Evolutionary conservation across 2,113 vertebrate genomes (phyloP), one percentile per base, ranked within the genome.

Genomic region (Coregonus clupeaformis): DNA sequence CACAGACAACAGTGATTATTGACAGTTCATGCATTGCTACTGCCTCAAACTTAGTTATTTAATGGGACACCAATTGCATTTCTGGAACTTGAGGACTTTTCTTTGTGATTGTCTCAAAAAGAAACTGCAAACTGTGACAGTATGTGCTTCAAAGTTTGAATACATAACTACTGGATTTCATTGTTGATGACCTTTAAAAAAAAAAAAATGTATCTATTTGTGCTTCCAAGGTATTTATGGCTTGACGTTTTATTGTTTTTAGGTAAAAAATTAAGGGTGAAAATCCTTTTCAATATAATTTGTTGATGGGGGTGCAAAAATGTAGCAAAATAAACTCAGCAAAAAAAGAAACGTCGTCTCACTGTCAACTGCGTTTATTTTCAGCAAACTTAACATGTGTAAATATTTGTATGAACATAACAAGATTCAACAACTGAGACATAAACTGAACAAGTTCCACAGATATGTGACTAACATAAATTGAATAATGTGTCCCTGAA

Each of bases 291-390:
- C 84, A 89, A 88, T 76, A 89, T 92, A 84, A 93, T 94, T 94
- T 95, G 87, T 91, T 92, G 86, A 91, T 18, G 49, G 81, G 82
- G 80, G 75, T 88, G 83, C 92, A 92, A 12, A 69, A 91, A 92
- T 89, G 87, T 87, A 92, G 89, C 85, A 88, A 94, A 95, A 91
- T 84, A 88, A n/a, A n/a, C n/a, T n/a, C n/a, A n/a, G n/a, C n/a
- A n/a, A n/a, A n/a, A n/a, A n/a, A n/a, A n/a, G n/a, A n/a, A n/a
- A n/a, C n/a, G n/a, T n/a, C n/a, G n/a, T n/a, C n/a, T n/a, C n/a
- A n/a, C n/a, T n/a, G n/a, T n/a, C n/a, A n/a, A n/a, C n/a, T n/a
- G n/a, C n/a, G n/a, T n/a, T n/a, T n/a, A n/a, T n/a, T n/a, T n/a
- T n/a, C n/a, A n/a, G n/a, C n/a, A n/a, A n/a, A n/a, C n/a, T n/a